These are phyloP conservation scores for Muntiacus reevesi DNA, from an alignment of 2,113 vertebrate genomes.

Conservation along the genomic window DNA sequence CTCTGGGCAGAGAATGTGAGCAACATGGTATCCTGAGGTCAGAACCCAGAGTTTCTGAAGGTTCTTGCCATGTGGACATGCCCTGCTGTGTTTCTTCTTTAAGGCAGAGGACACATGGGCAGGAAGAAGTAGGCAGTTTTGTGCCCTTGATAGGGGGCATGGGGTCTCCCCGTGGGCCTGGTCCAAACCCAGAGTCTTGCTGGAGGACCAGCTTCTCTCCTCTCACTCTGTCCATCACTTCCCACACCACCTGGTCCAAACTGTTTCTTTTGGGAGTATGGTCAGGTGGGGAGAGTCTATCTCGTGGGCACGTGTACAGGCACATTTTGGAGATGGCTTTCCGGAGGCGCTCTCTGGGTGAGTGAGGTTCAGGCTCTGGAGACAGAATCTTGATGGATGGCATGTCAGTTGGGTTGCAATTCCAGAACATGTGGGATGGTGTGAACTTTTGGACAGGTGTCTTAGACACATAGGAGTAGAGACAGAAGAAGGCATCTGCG, in stretches of 20 bases:
- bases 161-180: not conserved
- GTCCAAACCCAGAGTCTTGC: not conserved
- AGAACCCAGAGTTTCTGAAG: not conserved
- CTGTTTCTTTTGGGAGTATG: slow-evolving; percentile 61
- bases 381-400: slow-evolving; percentile 70
- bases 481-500: slow-evolving; percentile 92
- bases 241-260: slow-evolving; percentile 79
- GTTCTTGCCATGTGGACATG: not conserved
- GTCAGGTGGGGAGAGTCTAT: slow-evolving; percentile 32
- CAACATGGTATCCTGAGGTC: accelerated
- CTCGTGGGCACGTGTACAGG: slow-evolving; percentile 82
- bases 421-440: slow-evolving; percentile 82
- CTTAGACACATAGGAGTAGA: slow-evolving; percentile 92
- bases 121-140: not conserved
- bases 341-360: slow-evolving; percentile 87
- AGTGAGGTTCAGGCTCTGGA: slow-evolving; percentile 77
- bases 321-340: slow-evolving; percentile 92
- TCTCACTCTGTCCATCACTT: slow-evolving; percentile 72
- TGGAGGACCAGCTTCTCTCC: slow-evolving; percentile 9
- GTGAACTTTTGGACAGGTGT: slow-evolving; percentile 89
- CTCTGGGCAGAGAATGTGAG: not conserved
- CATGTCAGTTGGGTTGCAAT: slow-evolving; percentile 72
- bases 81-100: not conserved
- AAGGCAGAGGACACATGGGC: not conserved
- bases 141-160: accelerated